Evolutionary conservation across 2,797 vertebrate species (phyloP).

Genomic region (Myotis findleyi): DNA sequence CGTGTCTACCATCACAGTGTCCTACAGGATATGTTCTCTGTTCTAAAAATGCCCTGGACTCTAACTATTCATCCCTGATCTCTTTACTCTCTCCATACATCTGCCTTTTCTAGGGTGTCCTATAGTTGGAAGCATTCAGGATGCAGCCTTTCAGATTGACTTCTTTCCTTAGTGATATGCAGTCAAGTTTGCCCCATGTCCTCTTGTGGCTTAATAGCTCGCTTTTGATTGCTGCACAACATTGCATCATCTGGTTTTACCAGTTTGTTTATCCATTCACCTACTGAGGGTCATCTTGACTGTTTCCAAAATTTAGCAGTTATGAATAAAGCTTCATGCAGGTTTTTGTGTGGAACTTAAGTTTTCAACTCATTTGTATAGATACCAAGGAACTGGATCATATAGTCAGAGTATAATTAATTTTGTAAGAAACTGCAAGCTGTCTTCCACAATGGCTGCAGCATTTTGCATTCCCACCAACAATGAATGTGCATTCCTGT

Average conservation of each 20-base stretch:
- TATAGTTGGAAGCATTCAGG: rapidly evolving
- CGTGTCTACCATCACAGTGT: rapidly evolving
- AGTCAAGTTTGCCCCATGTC: background rate
- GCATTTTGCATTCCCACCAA: rapidly evolving
- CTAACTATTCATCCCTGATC: background rate
- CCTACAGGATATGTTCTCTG: background rate
- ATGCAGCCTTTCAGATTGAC: background rate
- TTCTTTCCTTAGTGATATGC: too few species aligned
- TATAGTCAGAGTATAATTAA: background rate
- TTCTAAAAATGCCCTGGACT: too few species aligned
- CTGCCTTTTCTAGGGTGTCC: background rate
- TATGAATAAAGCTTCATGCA: background rate
- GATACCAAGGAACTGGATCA: background rate
- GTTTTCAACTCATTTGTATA: background rate
- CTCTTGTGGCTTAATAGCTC: background rate
- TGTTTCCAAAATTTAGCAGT: background rate
- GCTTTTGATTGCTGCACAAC: background rate
- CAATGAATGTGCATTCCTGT: rapidly evolving
- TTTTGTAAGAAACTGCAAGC: background rate
- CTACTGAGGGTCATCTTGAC: background rate
- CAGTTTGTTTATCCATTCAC: background rate
- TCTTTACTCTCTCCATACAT: background rate
- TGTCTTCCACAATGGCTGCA: background rate
- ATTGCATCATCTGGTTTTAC: background rate
- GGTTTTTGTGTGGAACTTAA: background rate